phyloP scores from a whole-genome alignment of 2,888 invertebrate species.

The Apocheima hispidaria region DNA sequence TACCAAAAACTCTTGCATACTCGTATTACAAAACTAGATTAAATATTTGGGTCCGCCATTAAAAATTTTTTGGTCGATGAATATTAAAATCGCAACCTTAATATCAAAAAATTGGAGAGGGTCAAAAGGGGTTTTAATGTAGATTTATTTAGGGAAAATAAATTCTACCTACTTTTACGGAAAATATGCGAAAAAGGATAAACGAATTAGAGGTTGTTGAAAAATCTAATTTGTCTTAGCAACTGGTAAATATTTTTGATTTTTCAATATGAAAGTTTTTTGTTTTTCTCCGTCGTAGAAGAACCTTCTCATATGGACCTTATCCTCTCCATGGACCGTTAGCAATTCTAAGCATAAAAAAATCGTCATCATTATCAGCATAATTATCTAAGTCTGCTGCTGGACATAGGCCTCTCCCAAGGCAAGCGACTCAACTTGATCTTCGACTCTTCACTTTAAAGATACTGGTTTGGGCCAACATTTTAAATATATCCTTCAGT shows the following conservation, averaged over 20 bases:
- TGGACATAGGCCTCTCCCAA: too few relatives aligned
- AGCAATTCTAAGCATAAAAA: too few relatives aligned
- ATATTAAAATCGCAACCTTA: conserved; percentile 13
- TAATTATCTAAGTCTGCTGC: too few relatives aligned
- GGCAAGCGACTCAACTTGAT: too few relatives aligned
- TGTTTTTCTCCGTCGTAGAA: neutral
- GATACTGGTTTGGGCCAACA: too few relatives aligned
- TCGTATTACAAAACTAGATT: conserved; percentile 15
- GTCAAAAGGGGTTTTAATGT: conserved; percentile 18
- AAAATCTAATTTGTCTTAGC: neutral
- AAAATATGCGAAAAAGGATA: neutral
- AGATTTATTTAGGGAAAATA: conserved; percentile 12
- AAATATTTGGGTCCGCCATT: conserved; percentile 19
- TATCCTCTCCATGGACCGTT: too few relatives aligned
- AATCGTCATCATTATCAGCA: too few relatives aligned
- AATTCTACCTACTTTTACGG: neutral
- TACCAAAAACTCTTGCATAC: conserved; percentile 4
- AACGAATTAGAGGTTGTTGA: neutral
- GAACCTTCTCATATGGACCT: too few relatives aligned
- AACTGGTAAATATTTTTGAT: neutral
- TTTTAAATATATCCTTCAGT: too few relatives aligned
- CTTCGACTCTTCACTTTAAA: too few relatives aligned
- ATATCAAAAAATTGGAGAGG: conserved; percentile 22
- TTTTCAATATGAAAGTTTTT: neutral
- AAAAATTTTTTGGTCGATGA: conserved; percentile 9